Conservation (phyloP, 2,797 vertebrate genomes). For the Heliangelus exortis region DNA sequence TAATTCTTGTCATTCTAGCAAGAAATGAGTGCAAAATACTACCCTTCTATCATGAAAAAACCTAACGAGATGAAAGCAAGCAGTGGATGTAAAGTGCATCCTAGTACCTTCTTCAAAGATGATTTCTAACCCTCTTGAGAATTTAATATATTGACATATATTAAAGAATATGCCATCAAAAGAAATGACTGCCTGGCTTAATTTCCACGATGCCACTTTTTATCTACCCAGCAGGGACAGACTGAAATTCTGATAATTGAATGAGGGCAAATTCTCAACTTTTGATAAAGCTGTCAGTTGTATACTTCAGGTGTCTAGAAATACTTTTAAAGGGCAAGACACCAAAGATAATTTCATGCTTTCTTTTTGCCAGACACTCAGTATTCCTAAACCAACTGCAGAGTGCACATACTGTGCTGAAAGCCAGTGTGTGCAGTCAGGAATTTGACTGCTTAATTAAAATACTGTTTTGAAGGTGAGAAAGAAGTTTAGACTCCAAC, state of each 20-base stretch:
- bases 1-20: not conserved
- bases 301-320: constrained; percentile 5
- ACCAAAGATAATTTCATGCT: constrained; percentile 18
- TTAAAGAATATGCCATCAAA: not conserved
- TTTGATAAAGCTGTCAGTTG: constrained; percentile 27
- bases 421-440: not conserved
- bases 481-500: not conserved
- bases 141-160: not conserved
- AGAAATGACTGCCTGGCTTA: not conserved
- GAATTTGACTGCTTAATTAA: constrained; percentile 8
- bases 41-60: not conserved
- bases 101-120: not conserved
- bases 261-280: constrained; percentile 3
- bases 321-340: not conserved
- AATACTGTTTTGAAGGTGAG: not conserved
- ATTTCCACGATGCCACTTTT: not conserved
- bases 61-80: not conserved
- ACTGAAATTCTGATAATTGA: not conserved
- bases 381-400: not conserved
- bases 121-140: not conserved
- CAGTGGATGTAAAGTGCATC: not conserved
- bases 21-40: not conserved
- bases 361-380: constrained; percentile 17
- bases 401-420: not conserved
- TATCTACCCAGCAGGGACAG: not conserved